These are phyloP conservation scores for Centropyge bicolor DNA, from an alignment of 2,797 vertebrate species.

Conservation along the genomic window DNA sequence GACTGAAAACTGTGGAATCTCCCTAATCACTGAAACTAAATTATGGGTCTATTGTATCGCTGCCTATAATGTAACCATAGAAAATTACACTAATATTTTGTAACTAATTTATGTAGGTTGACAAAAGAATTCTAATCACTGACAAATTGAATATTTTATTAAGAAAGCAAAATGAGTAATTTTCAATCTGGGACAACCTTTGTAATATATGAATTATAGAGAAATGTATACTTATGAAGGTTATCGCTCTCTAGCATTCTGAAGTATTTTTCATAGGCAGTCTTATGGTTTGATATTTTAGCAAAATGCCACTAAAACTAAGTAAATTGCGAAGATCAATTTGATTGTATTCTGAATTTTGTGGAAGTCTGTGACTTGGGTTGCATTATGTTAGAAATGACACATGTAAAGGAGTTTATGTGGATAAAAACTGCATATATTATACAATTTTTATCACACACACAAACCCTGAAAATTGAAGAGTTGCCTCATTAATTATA, in stretches of 20 bases:
- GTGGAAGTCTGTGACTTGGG: slow-evolving; percentile 82
- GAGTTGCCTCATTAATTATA: slow-evolving; percentile 73
- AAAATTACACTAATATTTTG: slow-evolving; percentile 89
- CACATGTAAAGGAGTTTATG: slow-evolving; percentile 70
- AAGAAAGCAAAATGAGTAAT: slow-evolving; percentile 80
- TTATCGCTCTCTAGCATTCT: slow-evolving; percentile 76
- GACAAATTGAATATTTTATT: slow-evolving; percentile 90
- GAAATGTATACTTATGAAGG: slow-evolving; percentile 83
- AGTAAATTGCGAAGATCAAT: slow-evolving; percentile 81
- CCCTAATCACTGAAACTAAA: slow-evolving; percentile 84
- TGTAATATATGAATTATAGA: slow-evolving; percentile 88
- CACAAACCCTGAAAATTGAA: slow-evolving; percentile 69
- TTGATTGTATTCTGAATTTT: slow-evolving; percentile 82
- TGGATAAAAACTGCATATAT: slow-evolving; percentile 86
- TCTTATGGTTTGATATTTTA: slow-evolving; percentile 74
- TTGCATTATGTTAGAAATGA: slow-evolving; percentile 77
- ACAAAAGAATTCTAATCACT: slow-evolving; percentile 88
- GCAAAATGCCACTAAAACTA: slow-evolving; percentile 79
- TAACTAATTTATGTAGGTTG: slow-evolving; percentile 88
- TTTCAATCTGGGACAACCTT: slow-evolving; percentile 84
- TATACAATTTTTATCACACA: slow-evolving; percentile 85
- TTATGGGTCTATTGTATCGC: slow-evolving; percentile 79
- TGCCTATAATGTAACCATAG: slow-evolving; percentile 83
- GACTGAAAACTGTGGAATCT: slow-evolving; percentile 83
- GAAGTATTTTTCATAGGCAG: slow-evolving; percentile 82